A percentile compares a stretch with the other conserved stretches of the same genome.
phyloP scores from a whole-genome alignment of 2,888 invertebrate species.

The Orthosia gothica region DNA sequence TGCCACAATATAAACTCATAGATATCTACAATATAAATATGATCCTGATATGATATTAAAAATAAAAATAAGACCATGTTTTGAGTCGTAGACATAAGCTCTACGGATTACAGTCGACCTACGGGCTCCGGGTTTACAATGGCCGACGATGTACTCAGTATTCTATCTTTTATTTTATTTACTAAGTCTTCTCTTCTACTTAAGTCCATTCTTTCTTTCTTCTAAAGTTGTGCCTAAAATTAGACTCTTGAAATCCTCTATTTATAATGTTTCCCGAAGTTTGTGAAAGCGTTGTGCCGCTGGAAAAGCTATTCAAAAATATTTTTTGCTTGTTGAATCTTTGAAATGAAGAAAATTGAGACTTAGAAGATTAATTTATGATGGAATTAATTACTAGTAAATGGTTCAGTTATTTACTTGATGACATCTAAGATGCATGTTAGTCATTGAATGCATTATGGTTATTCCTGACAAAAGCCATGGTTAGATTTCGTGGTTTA shows the following conservation, averaged over 20 bases:
- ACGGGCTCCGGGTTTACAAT: conserved; percentile 15
- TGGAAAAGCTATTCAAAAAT: conserved; percentile 16
- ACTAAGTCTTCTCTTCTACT: background rate
- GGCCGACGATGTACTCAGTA: background rate
- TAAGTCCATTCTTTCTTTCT: background rate
- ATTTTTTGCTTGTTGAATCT: conserved; percentile 11
- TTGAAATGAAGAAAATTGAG: background rate
- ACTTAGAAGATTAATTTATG: background rate
- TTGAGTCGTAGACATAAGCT: conserved; percentile 37
- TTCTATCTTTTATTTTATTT: conserved; percentile 23
- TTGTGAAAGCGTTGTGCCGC: conserved; percentile 27
- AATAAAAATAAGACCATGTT: conserved; percentile 44
- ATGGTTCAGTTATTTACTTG: background rate
- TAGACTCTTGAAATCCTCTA: background rate
- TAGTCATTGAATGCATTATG: too few species aligned
- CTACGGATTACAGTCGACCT: conserved; percentile 35
- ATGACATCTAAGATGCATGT: background rate
- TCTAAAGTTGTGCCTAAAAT: background rate
- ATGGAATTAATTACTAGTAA: background rate
- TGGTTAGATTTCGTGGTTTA: background rate
- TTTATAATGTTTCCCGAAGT: conserved; percentile 15
- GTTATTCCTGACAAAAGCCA: background rate
- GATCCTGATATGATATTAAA: conserved; percentile 28
- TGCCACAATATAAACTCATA: background rate
- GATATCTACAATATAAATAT: conserved; percentile 20